A percentile compares a stretch with the other conserved stretches of the same genome.
These are phyloP conservation scores for Papilio polyxenes DNA, from an alignment of 1,140 invertebrate species.

Conservation along the genomic window DNA sequence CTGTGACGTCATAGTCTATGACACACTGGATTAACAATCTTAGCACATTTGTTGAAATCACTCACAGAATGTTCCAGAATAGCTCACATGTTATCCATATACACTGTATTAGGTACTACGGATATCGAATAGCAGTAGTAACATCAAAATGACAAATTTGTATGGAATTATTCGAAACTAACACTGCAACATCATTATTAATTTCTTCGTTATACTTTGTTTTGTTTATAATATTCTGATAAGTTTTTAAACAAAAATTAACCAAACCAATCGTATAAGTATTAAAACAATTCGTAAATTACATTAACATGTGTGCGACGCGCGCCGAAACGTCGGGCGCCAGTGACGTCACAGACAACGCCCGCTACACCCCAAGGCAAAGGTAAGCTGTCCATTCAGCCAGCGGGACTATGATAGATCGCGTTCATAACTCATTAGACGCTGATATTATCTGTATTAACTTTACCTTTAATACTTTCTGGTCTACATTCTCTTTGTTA, in stretches of 20 bases:
- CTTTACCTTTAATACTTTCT: background rate
- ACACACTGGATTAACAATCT: conserved; percentile 23
- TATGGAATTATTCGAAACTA: background rate
- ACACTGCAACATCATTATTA: background rate
- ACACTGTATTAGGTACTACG: background rate
- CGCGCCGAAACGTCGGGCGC: conserved; percentile 48
- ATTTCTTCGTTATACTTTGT: background rate
- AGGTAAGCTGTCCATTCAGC: conserved; percentile 20
- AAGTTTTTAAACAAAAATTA: background rate
- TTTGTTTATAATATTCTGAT: conserved; percentile 9
- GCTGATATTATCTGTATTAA: conserved; percentile 20
- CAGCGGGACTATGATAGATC: conserved; percentile 31
- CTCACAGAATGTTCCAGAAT: conserved; percentile 3
- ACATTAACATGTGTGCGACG: conserved; percentile 50
- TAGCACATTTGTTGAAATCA: conserved; percentile 27
- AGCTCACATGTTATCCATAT: background rate
- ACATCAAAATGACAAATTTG: too few relatives aligned
- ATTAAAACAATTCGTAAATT: conserved; percentile 11
- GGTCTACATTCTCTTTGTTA: conserved; percentile 22
- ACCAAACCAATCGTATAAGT: background rate
- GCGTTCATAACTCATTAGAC: conserved; percentile 33
- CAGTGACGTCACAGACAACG: conserved; percentile 50
- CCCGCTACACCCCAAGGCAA: conserved; percentile 26
- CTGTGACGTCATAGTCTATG: conserved; percentile 25
- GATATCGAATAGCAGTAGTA: background rate